Conservation (phyloP, 2,797 vertebrate genomes). For the Anguilla obscura region DNA sequence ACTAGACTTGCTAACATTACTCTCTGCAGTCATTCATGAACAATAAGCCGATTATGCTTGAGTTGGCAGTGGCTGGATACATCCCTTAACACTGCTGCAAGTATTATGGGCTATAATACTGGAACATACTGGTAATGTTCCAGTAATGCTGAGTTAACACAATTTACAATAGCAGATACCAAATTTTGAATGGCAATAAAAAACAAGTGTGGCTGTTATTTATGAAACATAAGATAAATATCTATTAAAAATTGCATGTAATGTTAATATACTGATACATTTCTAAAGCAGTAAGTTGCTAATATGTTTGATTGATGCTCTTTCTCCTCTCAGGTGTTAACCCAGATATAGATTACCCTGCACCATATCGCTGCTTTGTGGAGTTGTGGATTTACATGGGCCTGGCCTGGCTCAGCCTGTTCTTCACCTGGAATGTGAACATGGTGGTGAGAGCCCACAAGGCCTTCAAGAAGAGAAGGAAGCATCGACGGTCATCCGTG, state of each 20-base stretch:
- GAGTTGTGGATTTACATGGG: conserved; percentile 97
- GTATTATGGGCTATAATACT: too few species aligned
- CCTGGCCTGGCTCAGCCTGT: conserved; percentile 95
- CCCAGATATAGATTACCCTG: conserved; percentile 79
- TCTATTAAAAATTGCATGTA: background rate
- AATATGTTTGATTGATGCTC: background rate
- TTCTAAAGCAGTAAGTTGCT: background rate
- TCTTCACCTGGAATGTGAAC: conserved; percentile 98
- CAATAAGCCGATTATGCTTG: too few species aligned
- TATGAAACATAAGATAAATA: background rate
- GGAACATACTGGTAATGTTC: background rate
- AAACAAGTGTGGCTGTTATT: background rate
- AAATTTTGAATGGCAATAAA: background rate
- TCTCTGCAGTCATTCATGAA: too few species aligned
- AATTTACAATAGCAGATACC: background rate
- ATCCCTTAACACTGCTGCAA: too few species aligned
- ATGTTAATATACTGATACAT: background rate
- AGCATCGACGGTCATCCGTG: conserved; percentile 72
- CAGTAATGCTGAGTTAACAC: background rate
- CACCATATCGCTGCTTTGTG: conserved; percentile 84
- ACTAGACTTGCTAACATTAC: too few species aligned
- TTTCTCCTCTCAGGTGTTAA: conserved; percentile 80
- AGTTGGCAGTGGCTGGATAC: too few species aligned
- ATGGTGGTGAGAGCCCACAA: conserved; percentile 97
- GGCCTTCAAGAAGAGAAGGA: conserved; percentile 88